Conservation (phyloP, 2,797 vertebrate genomes). For the Liparis tanakae region DNA sequence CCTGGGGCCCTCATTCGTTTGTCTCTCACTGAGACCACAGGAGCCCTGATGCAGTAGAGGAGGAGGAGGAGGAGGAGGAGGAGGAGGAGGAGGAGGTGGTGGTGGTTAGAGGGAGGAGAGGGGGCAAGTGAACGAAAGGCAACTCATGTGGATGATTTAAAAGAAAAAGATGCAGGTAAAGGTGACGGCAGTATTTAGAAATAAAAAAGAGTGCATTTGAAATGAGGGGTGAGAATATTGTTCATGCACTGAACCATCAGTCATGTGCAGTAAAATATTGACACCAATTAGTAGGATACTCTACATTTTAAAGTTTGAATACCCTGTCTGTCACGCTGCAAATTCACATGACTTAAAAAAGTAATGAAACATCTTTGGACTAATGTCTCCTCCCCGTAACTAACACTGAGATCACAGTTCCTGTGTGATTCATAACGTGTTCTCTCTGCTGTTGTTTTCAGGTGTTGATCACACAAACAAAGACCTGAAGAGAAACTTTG, state of each 20-base stretch:
- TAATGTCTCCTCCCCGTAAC: constrained; percentile 2
- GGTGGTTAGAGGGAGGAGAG: constrained; percentile 22
- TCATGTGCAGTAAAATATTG: constrained; percentile 67
- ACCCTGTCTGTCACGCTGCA: constrained; percentile 63
- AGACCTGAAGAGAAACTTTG: constrained; percentile 76
- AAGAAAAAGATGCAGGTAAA: constrained; percentile 51
- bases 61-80: constrained; percentile 51
- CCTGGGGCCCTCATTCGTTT: constrained; percentile 81
- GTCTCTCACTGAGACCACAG: constrained; percentile 79
- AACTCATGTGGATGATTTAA: constrained; percentile 59
- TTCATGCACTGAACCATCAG: constrained; percentile 50
- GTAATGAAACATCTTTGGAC: constrained; percentile 35
- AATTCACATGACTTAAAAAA: constrained; percentile 61
- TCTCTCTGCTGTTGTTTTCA: constrained; percentile 34
- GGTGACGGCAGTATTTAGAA: constrained; percentile 31
- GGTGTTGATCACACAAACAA: constrained; percentile 75
- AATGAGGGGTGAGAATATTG: constrained; percentile 37
- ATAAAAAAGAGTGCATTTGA: constrained; percentile 32
- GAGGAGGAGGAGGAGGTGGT: constrained; percentile 17
- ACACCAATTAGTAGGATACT: constrained; percentile 70
- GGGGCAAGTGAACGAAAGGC: constrained; percentile 58
- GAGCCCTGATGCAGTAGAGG: constrained; percentile 74
- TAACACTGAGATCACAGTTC: neutral
- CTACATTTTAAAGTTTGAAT: constrained; percentile 66
- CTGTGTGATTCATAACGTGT: neutral